Percentiles rank a stretch among this genome's conserved stretches.
phyloP scores from a whole-genome alignment of 2,888 invertebrate genomes.

The Luffia ferchaultella region DNA sequence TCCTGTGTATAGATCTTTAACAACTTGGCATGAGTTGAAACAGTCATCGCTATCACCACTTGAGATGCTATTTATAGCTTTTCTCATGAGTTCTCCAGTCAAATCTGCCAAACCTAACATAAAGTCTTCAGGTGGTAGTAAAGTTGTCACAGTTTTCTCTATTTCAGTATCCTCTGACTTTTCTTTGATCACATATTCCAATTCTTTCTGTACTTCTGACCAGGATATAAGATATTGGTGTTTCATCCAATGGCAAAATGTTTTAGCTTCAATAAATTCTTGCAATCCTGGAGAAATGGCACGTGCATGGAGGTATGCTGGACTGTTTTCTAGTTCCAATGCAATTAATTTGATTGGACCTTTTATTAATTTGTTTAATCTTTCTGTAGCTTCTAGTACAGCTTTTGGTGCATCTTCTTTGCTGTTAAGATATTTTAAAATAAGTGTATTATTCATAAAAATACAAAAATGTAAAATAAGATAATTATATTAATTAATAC shows the following conservation, averaged over 20 bases:
- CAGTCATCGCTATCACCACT: conserved; percentile 78
- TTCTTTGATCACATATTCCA: conserved; percentile 41
- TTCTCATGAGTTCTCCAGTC: conserved; percentile 91
- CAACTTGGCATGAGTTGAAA: conserved; percentile 73
- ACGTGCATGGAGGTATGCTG: conserved; percentile 59
- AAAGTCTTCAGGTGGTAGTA: conserved; percentile 59
- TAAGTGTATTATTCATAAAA: no score
- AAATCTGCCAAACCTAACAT: conserved; percentile 86
- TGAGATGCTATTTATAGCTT: conserved; percentile 83
- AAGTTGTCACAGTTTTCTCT: conserved; percentile 28
- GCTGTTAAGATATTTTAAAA: conserved; percentile 21
- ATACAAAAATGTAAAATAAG: no score
- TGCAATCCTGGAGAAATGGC: conserved; percentile 65
- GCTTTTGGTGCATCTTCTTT: conserved; percentile 36
- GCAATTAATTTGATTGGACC: conserved; percentile 70
- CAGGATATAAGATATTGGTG: conserved; percentile 68
- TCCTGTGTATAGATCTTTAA: conserved; percentile 72
- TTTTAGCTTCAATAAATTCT: conserved; percentile 87
- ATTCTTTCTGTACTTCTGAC: conserved; percentile 59
- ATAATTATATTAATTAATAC: no score
- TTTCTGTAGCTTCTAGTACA: conserved; percentile 63
- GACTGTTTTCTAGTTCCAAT: conserved; percentile 73
- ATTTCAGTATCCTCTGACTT: conserved; percentile 18
- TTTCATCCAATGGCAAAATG: conserved; percentile 77
- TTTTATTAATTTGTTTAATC: conserved; percentile 69